Evolutionary conservation across 1,140 invertebrate species (phyloP), one percentile per base, ranked within the genome.

Genomic region (Drosophila navojoa): DNA sequence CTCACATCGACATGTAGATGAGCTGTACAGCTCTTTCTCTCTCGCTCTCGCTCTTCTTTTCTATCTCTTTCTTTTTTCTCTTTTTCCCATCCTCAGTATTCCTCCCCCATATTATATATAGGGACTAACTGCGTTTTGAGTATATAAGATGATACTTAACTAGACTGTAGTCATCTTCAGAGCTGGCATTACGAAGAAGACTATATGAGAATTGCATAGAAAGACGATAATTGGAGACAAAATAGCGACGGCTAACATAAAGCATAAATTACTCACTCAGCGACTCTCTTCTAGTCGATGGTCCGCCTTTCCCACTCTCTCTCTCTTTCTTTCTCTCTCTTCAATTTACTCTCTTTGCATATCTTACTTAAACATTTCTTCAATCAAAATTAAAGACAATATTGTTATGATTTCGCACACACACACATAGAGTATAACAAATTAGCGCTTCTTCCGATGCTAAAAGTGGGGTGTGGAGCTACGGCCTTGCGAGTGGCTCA

Each of bases 391-490:
- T n/a, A 25, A 62, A 40, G 38, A 32, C 50, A 54, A 54, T 19
- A 35, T 63, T 44, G 4, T 19, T 22, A 19, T n/a, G 50, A 38
- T 38, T 38, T 7, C 35, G 7, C 40, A n/a, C n/a, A 6, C 13
- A n/a, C 19, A 11, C 13, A 40, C n/a, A 5, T n/a, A 35, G 47
- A 52, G 49, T 54, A 45, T 27, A 64, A 64, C 50, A 53, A 64
- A 64, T 64, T 64, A 45, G 50, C 61, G 61, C 61, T 45, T 62
- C 45, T 63, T 40, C 19, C 29, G 59, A 10, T 62, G 60, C 49
- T 15, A 29, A 38, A 3, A 3, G 38, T 1, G 19, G 49, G 9
- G 35, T 53, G 60, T 25, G 29, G 15, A 13, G 38, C 22, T 47
- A 44, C 58, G 50, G 29, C 59, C 59, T 45, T 45, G 67, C 22